A percentile compares a stretch with the other conserved stretches of the same genome.
phyloP scores from a whole-genome alignment of 92 coral and sea anemone genomes.

The Phenganax subtilis region DNA sequence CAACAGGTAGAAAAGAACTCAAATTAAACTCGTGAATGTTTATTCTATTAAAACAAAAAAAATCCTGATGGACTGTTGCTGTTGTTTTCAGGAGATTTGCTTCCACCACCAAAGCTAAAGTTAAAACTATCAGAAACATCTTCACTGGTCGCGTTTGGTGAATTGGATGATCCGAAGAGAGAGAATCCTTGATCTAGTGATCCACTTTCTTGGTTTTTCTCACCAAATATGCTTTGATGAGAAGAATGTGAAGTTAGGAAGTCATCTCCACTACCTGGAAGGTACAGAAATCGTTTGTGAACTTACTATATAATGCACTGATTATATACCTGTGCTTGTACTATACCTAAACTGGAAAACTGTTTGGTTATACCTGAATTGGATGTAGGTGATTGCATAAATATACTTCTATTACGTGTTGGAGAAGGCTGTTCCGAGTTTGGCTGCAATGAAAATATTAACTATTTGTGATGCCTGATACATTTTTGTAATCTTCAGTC shows the following conservation, averaged over 20 bases:
- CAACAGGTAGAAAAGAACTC: no score
- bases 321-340: neutral
- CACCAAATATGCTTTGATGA: neutral
- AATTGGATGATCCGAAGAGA: conserved; percentile 9
- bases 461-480: neutral
- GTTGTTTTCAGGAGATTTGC: conserved; percentile 13
- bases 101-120: conserved; percentile 31
- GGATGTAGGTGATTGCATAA: conserved; percentile 4
- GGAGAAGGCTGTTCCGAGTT: conserved; percentile 8
- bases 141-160: neutral
- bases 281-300: neutral
- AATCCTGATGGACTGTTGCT: conserved; percentile 14
- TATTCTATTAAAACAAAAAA: conserved; percentile 7
- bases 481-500: neutral
- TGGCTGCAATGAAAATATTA: neutral
- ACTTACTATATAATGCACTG: neutral
- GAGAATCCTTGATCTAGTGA: conserved; percentile 12
- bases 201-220: neutral
- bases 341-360: neutral
- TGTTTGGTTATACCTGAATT: conserved; percentile 13
- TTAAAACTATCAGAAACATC: conserved; percentile 21
- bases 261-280: neutral
- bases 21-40: no score
- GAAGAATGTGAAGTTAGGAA: conserved; percentile 16
- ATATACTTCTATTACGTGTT: conserved; percentile 2